Conservation (phyloP, 2,888 invertebrate species). For the Diarsia rubi region DNA sequence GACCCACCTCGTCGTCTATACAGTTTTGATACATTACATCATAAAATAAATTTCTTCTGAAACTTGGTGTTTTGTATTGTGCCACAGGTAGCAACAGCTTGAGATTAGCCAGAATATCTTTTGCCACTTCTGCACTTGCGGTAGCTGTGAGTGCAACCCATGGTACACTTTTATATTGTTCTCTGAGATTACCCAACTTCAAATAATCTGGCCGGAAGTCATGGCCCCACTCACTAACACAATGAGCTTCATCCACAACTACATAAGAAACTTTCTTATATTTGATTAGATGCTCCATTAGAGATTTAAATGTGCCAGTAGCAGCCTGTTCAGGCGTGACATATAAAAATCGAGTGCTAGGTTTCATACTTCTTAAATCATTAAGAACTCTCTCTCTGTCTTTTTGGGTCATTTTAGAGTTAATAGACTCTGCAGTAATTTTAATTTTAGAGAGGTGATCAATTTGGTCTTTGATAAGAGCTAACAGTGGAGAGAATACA, state of each 20-base stretch:
- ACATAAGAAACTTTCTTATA: slow-evolving; percentile 96
- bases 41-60: slow-evolving; percentile 98
- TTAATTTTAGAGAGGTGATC: slow-evolving; percentile 95
- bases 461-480: slow-evolving; percentile 99
- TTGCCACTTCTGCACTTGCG: slow-evolving; percentile 94
- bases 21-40: slow-evolving; percentile 97
- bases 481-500: slow-evolving; percentile 98
- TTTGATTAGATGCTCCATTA: slow-evolving; percentile 93
- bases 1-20: slow-evolving; percentile 94
- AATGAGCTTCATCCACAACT: slow-evolving; percentile 99
- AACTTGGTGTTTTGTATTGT: slow-evolving; percentile 96
- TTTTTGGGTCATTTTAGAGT: slow-evolving; percentile 96
- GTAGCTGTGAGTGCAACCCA: slow-evolving; percentile 99
- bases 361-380: slow-evolving; percentile 94
- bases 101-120: slow-evolving; percentile 95
- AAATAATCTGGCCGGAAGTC: slow-evolving; percentile 99
- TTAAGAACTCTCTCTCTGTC: slow-evolving; percentile 95
- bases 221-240: slow-evolving; percentile 99
- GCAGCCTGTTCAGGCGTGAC: slow-evolving; percentile 99
- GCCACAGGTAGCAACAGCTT: slow-evolving; percentile 92
- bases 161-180: slow-evolving; percentile 92
- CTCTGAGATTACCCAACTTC: slow-evolving; percentile 93
- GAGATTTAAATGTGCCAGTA: slow-evolving; percentile 93
- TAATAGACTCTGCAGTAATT: slow-evolving; percentile 96
- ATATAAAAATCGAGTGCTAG: slow-evolving; percentile 96